Conservation (phyloP, 2,113 vertebrate species). For the Bostrychus sinensis region DNA sequence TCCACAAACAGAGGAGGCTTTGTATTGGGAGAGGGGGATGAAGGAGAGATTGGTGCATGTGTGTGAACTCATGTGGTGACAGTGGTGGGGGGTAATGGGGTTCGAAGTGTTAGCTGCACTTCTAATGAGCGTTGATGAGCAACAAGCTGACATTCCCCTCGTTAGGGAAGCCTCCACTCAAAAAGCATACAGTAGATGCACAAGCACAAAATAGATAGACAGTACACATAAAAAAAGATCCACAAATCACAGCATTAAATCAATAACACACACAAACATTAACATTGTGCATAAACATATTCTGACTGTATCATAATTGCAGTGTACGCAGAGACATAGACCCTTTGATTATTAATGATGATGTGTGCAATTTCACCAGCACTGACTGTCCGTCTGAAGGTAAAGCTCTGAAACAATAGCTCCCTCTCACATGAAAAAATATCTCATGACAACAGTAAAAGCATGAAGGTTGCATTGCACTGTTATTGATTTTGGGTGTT, state of each 20-base stretch:
- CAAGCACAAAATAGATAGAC: constrained; percentile 18
- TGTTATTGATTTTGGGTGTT: too few relatives aligned
- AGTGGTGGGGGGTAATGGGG: constrained; percentile 43
- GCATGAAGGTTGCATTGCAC: not conserved
- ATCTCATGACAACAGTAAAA: constrained; percentile 30
- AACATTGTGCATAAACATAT: constrained; percentile 17
- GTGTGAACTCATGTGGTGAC: constrained; percentile 13
- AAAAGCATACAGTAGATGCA: constrained; percentile 18
- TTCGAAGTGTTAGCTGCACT: constrained; percentile 58
- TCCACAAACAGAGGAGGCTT: constrained; percentile 77
- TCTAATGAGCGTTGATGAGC: constrained; percentile 71
- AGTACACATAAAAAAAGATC: constrained; percentile 1
- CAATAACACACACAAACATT: constrained; percentile 31
- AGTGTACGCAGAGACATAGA: not conserved
- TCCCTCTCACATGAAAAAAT: too few relatives aligned
- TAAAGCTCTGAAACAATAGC: not conserved
- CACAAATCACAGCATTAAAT: not conserved
- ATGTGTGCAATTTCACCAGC: not conserved
- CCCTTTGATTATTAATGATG: not conserved
- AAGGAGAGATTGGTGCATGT: constrained; percentile 19
- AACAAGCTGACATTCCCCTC: constrained; percentile 65
- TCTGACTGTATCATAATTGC: constrained; percentile 10
- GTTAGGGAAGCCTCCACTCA: constrained; percentile 60
- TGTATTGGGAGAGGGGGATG: constrained; percentile 60
- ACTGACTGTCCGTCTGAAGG: not conserved